A percentile compares a stretch with the other conserved stretches of the same genome.
These are phyloP conservation scores for Pachliopta kotzebuea DNA, from an alignment of 2,888 invertebrate genomes.

Conservation along the genomic window DNA sequence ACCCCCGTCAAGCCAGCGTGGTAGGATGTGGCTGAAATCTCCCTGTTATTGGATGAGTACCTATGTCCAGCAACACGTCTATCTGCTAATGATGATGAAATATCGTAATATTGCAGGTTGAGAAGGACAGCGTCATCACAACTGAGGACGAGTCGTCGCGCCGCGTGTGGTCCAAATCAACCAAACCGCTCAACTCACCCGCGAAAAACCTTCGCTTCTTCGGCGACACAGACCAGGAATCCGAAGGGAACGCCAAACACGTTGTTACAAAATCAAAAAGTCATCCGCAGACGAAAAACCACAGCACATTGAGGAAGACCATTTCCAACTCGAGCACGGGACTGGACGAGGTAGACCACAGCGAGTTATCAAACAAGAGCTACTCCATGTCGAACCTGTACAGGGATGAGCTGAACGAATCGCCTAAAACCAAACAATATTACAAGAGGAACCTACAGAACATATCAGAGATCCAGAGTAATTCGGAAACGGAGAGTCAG, in stretches of 20 bases:
- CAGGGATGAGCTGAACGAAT: constrained; percentile 58
- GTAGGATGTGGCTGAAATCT: too few species aligned
- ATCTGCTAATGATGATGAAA: too few species aligned
- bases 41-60: too few species aligned
- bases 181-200: constrained; percentile 63
- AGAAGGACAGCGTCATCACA: constrained; percentile 73
- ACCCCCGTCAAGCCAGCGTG: too few species aligned
- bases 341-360: constrained; percentile 65
- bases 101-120: constrained; percentile 49
- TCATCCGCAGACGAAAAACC: constrained; percentile 48
- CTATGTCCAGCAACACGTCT: too few species aligned
- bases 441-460: constrained; percentile 79
- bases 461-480: constrained; percentile 77
- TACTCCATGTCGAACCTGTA: constrained; percentile 67
- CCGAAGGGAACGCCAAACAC: constrained; percentile 79
- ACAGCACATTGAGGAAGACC: constrained; percentile 64
- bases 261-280: constrained; percentile 54
- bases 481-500: constrained; percentile 68
- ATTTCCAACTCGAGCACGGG: constrained; percentile 71
- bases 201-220: constrained; percentile 90
- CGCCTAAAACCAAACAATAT: constrained; percentile 56
- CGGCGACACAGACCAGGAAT: constrained; percentile 91
- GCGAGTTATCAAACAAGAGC: constrained; percentile 62
- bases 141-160: constrained; percentile 79
- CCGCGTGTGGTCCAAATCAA: constrained; percentile 57